Evolutionary conservation across 2,888 invertebrate species (phyloP), one percentile per base, ranked within the genome.

Genomic region (Apodemia mormo): DNA sequence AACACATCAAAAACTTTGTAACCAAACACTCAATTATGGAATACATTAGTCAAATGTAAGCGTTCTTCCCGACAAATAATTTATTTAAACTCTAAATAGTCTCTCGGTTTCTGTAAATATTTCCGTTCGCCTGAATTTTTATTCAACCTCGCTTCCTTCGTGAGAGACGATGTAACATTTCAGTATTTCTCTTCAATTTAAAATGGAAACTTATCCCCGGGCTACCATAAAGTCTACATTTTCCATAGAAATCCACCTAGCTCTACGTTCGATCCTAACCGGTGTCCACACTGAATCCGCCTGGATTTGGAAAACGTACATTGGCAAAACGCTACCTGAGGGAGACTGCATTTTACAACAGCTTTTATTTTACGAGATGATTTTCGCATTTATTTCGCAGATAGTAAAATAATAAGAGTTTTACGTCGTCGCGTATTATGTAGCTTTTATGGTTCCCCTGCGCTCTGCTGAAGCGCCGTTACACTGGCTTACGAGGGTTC

Each of bases 341-440:
- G 81, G 79, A 80, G 80, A 77, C 84, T 86, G 87, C 87, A 85
- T 87, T 85, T 84, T 83, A 82, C 82, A 78, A 77, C 87, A 86
- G 86, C 85, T 90, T 90, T 88, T 89, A 88, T 91, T 92, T 92
- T 90, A 91, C 87, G 90, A 89, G 85, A 89, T 91, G 90, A 90
- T 90, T 89, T 87, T 86, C 83, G 83, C 87, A 85, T 87, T 88
- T 85, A 86, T 89, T 91, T 91, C 88, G 84, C 90, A 90, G 91
- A 92, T 91, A 92, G 90, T 92, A 90, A 92, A 92, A 92, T 92
- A 92, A 92, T 92, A 92, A 91, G 89, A 90, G 85, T 90, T 91
- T 90, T 90, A 90, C 85, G 90, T 89, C 85, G 83, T 87, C 90
- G 85, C 90, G 87, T 89, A 92, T 91, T 90, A 92, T 88, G 89